Base-by-base conservation (phyloP, 1,140 invertebrate species). In the Aphelinus atriplicis region DNA sequence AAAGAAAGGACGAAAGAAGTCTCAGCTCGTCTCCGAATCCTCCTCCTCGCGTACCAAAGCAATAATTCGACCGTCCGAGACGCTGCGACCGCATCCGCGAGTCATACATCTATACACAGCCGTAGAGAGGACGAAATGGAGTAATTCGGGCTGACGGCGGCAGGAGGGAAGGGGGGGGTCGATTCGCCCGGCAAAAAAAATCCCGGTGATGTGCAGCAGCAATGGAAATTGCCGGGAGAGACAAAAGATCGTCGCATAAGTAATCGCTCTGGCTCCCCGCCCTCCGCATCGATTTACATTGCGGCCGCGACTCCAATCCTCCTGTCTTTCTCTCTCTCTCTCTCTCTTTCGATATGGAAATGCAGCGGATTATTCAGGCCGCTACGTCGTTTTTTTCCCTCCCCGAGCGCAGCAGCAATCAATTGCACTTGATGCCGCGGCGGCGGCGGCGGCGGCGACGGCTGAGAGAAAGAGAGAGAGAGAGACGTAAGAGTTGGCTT, bases 341-440 rank as follows among this genome's bases (percentile, higher is more conserved):
- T 56, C 50, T 51, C 56, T 48, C 10, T 64, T 46, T 48, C n/a
- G 45, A 45, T 61, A 62, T 62, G 46, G 68, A 62, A 71, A 62
- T 62, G 45, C 26, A 63, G 67, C 4, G 51, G 67, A 70, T 70
- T 70, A 70, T 70, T 70, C 67, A 60, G 57, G 6, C 57, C 55
- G 66, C 42, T 51, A 3, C 47, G 1, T 50, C 57, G 1, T 70
- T 42, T 26, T 3, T 51, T 3, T 53, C 4, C 10, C 3, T 53
- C n/a, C 2, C n/a, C n/a, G 48, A 6, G 51, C 51, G 51, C 57
- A 7, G 57, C 26, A 60, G 78, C 80, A 81, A 83, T 83, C 81
- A 82, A 79, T 81, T 81, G 78, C 78, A 76, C 78, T 81, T 83
- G 81, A 81, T 80, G 76, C 80, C 80, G 80, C 79, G 80, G 80